Conservation (phyloP, 2,888 invertebrate genomes). For the Barypeithes pellucidus region DNA sequence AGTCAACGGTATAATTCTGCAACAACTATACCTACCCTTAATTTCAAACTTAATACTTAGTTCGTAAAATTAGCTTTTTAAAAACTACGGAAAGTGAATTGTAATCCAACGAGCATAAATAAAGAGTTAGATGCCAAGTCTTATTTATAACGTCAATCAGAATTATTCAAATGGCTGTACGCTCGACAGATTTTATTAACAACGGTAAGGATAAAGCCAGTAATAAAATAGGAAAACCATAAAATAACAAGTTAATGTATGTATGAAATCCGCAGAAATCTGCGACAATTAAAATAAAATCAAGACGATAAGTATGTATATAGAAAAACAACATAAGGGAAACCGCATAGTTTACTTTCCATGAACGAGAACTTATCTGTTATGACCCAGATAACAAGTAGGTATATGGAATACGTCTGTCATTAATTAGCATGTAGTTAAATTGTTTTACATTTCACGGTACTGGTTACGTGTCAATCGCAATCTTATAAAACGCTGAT, state of each 20-base stretch:
- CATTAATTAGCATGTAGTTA: slow-evolving; percentile 33
- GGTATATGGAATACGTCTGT: slow-evolving; percentile 34
- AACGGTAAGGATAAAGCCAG: too few species aligned
- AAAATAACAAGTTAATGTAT: neutral
- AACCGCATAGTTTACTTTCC: slow-evolving; percentile 44
- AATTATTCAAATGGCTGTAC: too few species aligned
- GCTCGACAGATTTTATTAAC: too few species aligned
- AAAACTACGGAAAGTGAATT: too few species aligned
- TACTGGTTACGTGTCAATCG: slow-evolving; percentile 13
- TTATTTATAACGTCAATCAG: too few species aligned
- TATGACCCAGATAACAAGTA: slow-evolving; percentile 51
- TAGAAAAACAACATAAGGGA: slow-evolving; percentile 26
- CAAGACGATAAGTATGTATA: neutral
- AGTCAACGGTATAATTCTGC: too few species aligned
- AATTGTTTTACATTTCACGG: slow-evolving; percentile 24
- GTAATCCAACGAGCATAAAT: too few species aligned
- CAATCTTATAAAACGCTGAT: neutral
- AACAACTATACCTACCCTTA: too few species aligned
- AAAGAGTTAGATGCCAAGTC: too few species aligned
- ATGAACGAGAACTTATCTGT: slow-evolving; percentile 48
- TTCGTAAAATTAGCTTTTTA: too few species aligned
- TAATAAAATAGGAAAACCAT: too few species aligned
- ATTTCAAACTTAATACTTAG: too few species aligned
- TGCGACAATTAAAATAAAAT: neutral
- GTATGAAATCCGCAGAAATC: neutral